Evolutionary conservation across 2,113 vertebrate species (phyloP).

Genomic region (Rhynchomys soricoides): DNA sequence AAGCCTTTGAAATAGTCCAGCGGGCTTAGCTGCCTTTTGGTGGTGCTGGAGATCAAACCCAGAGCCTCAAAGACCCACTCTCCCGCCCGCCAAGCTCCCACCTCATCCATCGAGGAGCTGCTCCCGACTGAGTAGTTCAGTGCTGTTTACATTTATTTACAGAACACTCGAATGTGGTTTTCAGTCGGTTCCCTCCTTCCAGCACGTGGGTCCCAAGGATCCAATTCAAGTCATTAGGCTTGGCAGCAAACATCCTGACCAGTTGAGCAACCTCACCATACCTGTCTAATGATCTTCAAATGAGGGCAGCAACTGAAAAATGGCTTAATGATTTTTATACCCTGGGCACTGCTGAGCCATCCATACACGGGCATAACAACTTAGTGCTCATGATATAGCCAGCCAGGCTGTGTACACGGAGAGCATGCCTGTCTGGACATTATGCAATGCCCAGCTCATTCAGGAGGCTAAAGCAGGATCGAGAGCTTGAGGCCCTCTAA

Average conservation of each 20-base stretch:
- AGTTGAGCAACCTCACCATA: too few species aligned
- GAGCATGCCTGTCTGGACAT: not conserved
- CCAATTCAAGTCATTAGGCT: not conserved
- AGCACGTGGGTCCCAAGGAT: too few species aligned
- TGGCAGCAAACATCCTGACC: not conserved
- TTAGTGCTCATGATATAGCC: not conserved
- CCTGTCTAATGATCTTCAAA: not conserved
- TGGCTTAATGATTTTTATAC: not conserved
- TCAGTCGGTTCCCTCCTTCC: not conserved
- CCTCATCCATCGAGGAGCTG: not conserved
- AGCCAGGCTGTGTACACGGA: not conserved
- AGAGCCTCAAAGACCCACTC: not conserved
- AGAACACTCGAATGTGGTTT: too few species aligned
- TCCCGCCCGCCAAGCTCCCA: not conserved
- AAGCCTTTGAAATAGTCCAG: not conserved
- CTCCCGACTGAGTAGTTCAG: not conserved
- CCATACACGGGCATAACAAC: not conserved
- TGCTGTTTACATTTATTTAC: not conserved
- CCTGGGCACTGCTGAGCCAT: not conserved
- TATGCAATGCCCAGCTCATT: not conserved
- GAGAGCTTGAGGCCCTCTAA: not conserved
- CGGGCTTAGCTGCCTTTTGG: too few species aligned
- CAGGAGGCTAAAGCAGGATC: not conserved
- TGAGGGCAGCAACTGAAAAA: not conserved
- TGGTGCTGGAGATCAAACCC: not conserved